These are phyloP conservation scores for Triops longicaudatus DNA, from an alignment of 1,140 invertebrate species.

Conservation along the genomic window DNA sequence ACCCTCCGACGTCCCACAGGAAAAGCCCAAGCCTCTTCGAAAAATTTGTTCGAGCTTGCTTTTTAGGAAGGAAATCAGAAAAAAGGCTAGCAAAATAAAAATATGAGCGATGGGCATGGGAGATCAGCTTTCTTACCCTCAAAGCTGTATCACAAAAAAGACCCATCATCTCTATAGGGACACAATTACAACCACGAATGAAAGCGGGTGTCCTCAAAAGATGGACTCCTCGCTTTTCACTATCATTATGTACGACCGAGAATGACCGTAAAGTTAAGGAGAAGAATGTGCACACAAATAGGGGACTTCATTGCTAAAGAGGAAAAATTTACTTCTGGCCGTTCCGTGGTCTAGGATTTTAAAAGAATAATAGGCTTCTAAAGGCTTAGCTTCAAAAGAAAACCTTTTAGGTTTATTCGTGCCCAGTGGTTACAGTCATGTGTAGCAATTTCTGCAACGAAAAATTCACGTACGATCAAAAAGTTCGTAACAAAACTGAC, in stretches of 20 bases:
- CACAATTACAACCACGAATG: slow-evolving; percentile 8
- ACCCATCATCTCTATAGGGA: background rate
- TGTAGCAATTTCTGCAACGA: too few relatives aligned
- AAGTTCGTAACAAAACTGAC: too few relatives aligned
- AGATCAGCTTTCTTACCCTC: background rate
- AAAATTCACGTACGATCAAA: too few relatives aligned
- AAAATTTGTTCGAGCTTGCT: background rate
- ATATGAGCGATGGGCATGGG: background rate
- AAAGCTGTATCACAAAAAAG: background rate
- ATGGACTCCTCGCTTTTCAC: background rate
- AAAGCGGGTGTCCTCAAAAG: background rate
- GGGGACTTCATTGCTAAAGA: background rate
- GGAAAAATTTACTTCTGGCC: background rate
- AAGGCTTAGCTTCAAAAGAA: background rate
- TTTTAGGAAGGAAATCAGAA: background rate
- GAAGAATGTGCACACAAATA: background rate
- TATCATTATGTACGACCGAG: background rate
- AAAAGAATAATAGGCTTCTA: background rate
- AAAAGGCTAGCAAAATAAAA: background rate
- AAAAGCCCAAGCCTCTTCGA: background rate
- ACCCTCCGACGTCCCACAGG: background rate
- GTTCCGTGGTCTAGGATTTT: background rate
- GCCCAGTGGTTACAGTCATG: too few relatives aligned
- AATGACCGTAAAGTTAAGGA: background rate
- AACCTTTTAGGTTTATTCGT: background rate